A percentile compares a stretch with the other conserved stretches of the same genome.
Conservation (phyloP, 2,797 vertebrate genomes). For the Oreonectes daqikongensis region DNA sequence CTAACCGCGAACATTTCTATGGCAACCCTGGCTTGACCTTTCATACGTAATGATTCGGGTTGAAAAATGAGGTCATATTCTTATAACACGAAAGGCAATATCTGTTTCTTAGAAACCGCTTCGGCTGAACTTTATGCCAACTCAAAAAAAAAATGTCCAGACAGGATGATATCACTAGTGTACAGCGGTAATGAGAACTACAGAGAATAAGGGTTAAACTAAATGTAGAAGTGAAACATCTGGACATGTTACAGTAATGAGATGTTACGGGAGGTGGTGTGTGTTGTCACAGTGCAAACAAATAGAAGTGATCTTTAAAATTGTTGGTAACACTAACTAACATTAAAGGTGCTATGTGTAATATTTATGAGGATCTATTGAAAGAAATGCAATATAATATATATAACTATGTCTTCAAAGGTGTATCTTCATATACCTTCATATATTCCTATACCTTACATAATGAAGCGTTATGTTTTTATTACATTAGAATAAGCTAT, state of each 20-base stretch:
- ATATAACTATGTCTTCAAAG: too few species aligned
- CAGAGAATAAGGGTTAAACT: background rate
- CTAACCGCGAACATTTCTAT: constrained; percentile 56
- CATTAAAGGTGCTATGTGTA: too few species aligned
- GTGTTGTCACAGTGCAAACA: background rate
- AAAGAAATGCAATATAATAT: too few species aligned
- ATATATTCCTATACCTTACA: too few species aligned
- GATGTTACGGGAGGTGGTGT: background rate
- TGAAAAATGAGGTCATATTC: constrained; percentile 28
- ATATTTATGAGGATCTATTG: too few species aligned
- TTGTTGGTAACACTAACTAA: too few species aligned
- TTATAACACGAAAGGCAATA: background rate
- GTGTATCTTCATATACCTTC: too few species aligned
- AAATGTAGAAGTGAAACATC: background rate
- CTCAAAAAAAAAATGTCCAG: background rate
- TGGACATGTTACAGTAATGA: background rate
- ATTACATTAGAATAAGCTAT: too few species aligned
- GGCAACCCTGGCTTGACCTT: constrained; percentile 48
- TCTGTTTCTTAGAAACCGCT: background rate
- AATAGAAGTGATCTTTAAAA: background rate
- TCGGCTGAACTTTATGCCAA: background rate
- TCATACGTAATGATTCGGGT: constrained; percentile 28
- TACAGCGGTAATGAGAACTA: background rate
- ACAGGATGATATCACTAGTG: background rate
- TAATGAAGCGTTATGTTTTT: too few species aligned